Percentiles rank a stretch among this genome's conserved stretches.
Evolutionary conservation across 2,888 invertebrate species (phyloP).

Genomic region (Eupithecia pulchellata): DNA sequence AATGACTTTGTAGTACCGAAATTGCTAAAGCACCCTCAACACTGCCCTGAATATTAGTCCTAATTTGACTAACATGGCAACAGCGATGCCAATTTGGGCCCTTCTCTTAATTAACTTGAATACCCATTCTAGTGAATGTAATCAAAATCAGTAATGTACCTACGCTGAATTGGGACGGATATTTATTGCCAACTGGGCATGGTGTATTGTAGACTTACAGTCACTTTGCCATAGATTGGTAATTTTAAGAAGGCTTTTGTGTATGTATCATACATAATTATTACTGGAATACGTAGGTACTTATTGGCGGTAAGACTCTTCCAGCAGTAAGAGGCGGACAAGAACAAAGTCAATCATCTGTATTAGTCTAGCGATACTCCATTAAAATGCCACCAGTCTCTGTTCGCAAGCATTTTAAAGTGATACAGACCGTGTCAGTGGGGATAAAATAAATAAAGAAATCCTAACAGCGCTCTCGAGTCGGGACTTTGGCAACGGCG

Average conservation of each 20-base stretch:
- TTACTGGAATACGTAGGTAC: background rate
- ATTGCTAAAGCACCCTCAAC: background rate
- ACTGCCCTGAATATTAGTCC: background rate
- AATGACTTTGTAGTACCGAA: background rate
- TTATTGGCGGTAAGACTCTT: background rate
- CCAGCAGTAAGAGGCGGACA: background rate
- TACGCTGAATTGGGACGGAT: background rate
- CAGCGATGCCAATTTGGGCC: constrained; percentile 29
- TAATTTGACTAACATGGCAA: constrained; percentile 3
- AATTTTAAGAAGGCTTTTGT: too few species aligned
- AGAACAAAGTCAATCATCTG: too few species aligned
- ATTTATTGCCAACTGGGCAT: constrained; percentile 3
- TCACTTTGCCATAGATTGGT: background rate
- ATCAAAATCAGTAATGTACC: constrained; percentile 13
- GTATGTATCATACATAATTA: too few species aligned
- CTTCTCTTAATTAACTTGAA: constrained; percentile 11
- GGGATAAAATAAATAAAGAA: constrained; percentile 42
- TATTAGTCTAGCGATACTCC: background rate
- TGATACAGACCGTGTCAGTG: constrained; percentile 38
- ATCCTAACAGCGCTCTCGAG: constrained; percentile 36
- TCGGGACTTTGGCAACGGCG: constrained; percentile 19
- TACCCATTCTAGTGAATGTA: constrained; percentile 8
- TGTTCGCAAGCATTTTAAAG: background rate
- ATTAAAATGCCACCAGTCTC: background rate
- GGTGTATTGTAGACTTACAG: background rate